Evolutionary conservation across 2,797 vertebrate species (phyloP).

Genomic region (Ispidina picta): DNA sequence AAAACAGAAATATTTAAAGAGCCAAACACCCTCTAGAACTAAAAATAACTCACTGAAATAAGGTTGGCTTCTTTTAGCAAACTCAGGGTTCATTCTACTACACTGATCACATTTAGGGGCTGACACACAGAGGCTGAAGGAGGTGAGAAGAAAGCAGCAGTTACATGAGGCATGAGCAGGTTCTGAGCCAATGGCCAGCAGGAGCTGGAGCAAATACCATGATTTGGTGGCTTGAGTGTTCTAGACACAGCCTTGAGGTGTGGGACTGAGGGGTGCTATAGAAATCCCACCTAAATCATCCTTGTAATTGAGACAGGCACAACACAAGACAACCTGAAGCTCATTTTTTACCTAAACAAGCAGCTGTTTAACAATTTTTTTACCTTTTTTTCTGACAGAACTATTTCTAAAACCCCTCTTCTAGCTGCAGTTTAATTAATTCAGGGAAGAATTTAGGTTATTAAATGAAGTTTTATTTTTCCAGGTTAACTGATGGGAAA

Average conservation of each 20-base stretch:
- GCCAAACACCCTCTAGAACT: neutral
- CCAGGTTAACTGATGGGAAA: neutral
- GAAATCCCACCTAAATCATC: neutral
- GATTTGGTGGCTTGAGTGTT: neutral
- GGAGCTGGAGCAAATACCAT: neutral
- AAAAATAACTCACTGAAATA: neutral
- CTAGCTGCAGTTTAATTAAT: neutral
- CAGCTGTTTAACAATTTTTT: neutral
- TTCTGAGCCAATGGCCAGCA: neutral
- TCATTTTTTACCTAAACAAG: neutral
- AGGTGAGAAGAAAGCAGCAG: neutral
- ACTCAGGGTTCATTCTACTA: neutral
- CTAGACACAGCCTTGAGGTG: neutral
- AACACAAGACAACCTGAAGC: neutral
- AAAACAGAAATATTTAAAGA: neutral
- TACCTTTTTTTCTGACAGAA: neutral
- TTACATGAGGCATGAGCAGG: neutral
- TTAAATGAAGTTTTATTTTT: neutral
- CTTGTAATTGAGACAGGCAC: neutral
- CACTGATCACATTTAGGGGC: neutral
- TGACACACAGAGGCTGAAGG: neutral
- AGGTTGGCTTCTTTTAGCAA: neutral
- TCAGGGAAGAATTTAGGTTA: neutral
- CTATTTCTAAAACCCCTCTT: neutral
- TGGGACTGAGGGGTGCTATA: neutral